Conservation (phyloP, 2,888 invertebrate species). For the Brassicogethes aeneus region DNA sequence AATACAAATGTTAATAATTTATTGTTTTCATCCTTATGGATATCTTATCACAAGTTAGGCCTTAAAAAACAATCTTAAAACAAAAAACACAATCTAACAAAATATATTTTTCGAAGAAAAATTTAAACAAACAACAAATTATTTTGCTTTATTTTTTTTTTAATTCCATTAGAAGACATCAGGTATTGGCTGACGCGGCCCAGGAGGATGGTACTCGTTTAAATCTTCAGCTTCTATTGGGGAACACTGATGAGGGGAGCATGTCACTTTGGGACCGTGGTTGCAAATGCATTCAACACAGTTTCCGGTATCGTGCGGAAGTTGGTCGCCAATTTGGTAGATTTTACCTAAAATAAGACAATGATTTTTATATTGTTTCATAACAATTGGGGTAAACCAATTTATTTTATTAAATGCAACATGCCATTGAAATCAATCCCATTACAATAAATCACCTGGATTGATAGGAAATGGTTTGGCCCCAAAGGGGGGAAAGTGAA, state of each 20-base stretch:
- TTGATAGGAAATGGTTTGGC: no score
- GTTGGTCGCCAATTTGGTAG: slow-evolving; percentile 54
- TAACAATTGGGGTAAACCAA: no score
- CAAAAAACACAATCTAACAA: not conserved
- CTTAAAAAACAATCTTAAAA: not conserved
- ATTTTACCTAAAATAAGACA: slow-evolving; percentile 46
- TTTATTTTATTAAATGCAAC: no score
- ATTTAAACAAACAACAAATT: no score
- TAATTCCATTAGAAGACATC: slow-evolving; percentile 12
- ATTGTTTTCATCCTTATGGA: no score
- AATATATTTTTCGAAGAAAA: no score
- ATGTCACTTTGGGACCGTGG: slow-evolving; percentile 43
- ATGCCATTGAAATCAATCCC: no score
- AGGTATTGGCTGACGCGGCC: slow-evolving; percentile 22
- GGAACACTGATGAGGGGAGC: slow-evolving; percentile 39
- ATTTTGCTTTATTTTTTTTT: no score
- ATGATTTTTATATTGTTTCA: no score
- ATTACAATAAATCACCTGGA: no score
- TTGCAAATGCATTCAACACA: slow-evolving; percentile 62
- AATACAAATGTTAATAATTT: no score
- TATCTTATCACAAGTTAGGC: not conserved
- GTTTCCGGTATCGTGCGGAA: slow-evolving; percentile 61
- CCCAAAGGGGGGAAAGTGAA: no score
- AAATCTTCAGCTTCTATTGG: slow-evolving; percentile 36
- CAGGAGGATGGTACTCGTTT: slow-evolving; percentile 38